phyloP scores from a whole-genome alignment of 2,888 invertebrate species.

The Aplocera efformata region DNA sequence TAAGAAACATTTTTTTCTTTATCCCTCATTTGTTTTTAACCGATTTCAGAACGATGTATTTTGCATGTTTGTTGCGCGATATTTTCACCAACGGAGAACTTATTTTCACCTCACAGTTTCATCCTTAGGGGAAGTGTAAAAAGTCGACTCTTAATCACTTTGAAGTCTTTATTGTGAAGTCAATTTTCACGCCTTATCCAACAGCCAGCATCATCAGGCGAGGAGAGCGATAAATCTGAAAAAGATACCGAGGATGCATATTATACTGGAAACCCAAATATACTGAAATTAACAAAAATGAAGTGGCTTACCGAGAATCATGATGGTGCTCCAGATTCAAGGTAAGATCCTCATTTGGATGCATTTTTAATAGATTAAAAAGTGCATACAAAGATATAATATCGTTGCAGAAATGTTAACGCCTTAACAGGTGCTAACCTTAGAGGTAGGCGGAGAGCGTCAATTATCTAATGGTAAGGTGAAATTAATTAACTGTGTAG shows the following conservation, averaged over 20 bases:
- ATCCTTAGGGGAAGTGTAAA: too few relatives aligned
- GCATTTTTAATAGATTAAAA: slow-evolving; percentile 3
- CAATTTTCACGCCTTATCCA: slow-evolving; percentile 2
- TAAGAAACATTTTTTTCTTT: slow-evolving; percentile 13
- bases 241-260: slow-evolving; percentile 23
- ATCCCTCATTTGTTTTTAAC: too few relatives aligned
- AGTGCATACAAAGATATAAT: slow-evolving; percentile 40
- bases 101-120: too few relatives aligned
- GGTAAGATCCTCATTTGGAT: slow-evolving; percentile 39
- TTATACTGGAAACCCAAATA: slow-evolving; percentile 43
- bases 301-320: slow-evolving; percentile 65
- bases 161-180: too few relatives aligned
- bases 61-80: too few relatives aligned
- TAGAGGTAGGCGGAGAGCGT: slow-evolving; percentile 16
- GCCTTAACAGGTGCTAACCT: slow-evolving; percentile 63
- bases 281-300: slow-evolving; percentile 64
- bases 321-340: slow-evolving; percentile 52
- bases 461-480: slow-evolving; percentile 17
- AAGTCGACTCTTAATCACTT: too few relatives aligned
- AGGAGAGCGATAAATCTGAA: slow-evolving; percentile 38
- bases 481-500: background rate
- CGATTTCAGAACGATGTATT: too few relatives aligned
- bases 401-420: slow-evolving; percentile 64
- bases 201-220: slow-evolving; percentile 37
- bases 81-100: too few relatives aligned